phyloP scores from a whole-genome alignment of 2,113 vertebrate genomes.

The Centropus bengalensis region DNA sequence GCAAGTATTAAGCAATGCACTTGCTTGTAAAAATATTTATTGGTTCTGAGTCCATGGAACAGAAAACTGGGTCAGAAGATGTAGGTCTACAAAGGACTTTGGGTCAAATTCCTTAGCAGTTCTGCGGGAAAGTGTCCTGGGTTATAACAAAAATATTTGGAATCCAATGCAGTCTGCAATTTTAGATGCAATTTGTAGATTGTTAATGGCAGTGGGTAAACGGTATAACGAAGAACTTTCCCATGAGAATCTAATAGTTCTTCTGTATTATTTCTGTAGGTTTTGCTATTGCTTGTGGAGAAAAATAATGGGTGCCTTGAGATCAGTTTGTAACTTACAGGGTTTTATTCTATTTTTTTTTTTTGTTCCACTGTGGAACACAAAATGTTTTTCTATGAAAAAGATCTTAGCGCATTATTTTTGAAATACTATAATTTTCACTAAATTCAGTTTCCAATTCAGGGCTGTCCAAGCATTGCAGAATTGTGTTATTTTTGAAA shows the following conservation, averaged over 20 bases:
- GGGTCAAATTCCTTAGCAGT: conserved; percentile 51
- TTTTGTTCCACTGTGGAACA: conserved; percentile 78
- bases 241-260: conserved; percentile 67
- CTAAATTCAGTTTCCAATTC: conserved; percentile 78
- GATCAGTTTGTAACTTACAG: conserved; percentile 68
- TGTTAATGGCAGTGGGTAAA: conserved; percentile 56
- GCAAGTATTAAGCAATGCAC: conserved; percentile 42
- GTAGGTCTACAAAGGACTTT: conserved; percentile 30
- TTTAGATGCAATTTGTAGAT: conserved; percentile 66
- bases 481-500: conserved; percentile 82
- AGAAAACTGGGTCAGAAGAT: conserved; percentile 36
- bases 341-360: conserved; percentile 27
- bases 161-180: conserved; percentile 34
- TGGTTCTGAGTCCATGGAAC: conserved; percentile 26
- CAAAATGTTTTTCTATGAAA: conserved; percentile 84
- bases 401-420: conserved; percentile 81
- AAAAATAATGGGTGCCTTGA: conserved; percentile 78
- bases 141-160: conserved; percentile 50
- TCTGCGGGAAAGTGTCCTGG: conserved; percentile 36
- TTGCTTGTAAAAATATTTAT: conserved; percentile 66
- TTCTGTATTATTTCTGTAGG: conserved; percentile 63
- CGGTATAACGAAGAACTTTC: conserved; percentile 49
- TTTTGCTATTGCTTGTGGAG: conserved; percentile 73
- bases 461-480: conserved; percentile 73
- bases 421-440: conserved; percentile 85